Evolutionary conservation across 2,888 invertebrate genomes (phyloP), one percentile per base, ranked within the genome.

Genomic region (Meta bourneti): DNA sequence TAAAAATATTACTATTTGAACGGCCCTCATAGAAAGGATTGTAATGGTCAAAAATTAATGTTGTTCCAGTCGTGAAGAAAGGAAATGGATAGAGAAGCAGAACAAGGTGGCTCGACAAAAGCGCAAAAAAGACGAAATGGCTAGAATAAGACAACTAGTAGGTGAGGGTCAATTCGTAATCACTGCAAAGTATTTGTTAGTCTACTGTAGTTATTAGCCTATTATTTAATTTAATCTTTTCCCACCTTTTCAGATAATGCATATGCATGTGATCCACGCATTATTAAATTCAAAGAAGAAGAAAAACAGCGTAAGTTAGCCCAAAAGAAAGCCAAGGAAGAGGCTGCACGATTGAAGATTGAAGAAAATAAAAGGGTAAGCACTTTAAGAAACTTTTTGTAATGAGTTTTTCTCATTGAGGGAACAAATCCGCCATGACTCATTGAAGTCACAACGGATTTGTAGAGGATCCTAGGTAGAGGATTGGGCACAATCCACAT

Each of bases 31-130:
- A 34, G 4, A 34, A 34, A 34, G 34, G 34, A 34, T 34, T 34
- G 34, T 34, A 2, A 1, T 34, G 34, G 4, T 34, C 34, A 2
- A 34, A 34, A 34, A 2, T 34, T 34, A 34, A 34, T 34, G 34
- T 34, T 34, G 4, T 90, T 94, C 74, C 93, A 96, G 96, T 95
- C 97, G 99, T 1, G 99, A 99, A 94, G 99, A 99, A 95, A 96
- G 99, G 78, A 96, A 98, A 93, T 99, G 98, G 97, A 99, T 99
- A 94, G 99, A 99, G 94, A 99, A 99, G 95, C 98, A 98, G 95
- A 99, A 99, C 95, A 99, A 98, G 96, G 97, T 96, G 1, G 98
- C 98, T 8, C 96, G 99, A 79, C 97, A 98, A 69, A 97, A 99
- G 94, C 96, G 98, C 94, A 99, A 99, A 95, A 99, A 99, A 95